phyloP scores from a whole-genome alignment of 1,140 invertebrate genomes.

The Caenorhabditis elegans region DNA sequence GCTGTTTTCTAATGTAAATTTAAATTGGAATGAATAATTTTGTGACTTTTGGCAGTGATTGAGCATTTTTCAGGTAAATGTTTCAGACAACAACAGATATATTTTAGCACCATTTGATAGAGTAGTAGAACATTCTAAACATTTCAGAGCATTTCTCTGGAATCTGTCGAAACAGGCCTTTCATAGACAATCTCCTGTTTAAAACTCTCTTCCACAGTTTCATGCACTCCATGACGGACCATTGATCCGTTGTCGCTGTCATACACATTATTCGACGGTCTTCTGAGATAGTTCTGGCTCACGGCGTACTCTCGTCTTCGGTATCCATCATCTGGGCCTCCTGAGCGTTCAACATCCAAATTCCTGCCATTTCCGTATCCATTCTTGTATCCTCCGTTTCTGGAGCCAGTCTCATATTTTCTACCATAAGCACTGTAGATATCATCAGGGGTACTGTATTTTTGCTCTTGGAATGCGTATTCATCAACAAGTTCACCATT shows the following conservation, averaged over 20 bases:
- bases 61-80: neutral
- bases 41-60: neutral
- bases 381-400: neutral
- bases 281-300: constrained; percentile 5
- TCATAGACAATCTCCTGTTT: constrained; percentile 62
- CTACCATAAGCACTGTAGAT: constrained; percentile 43
- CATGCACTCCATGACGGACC: constrained; percentile 53
- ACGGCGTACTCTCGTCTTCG: neutral
- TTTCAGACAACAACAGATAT: too few species aligned
- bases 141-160: constrained; percentile 45
- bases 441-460: constrained; percentile 48
- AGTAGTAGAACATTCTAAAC: too few species aligned
- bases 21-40: too few species aligned
- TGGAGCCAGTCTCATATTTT: constrained; percentile 26
- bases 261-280: constrained; percentile 23
- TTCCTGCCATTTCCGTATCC: constrained; percentile 34
- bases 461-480: constrained; percentile 28
- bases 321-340: constrained; percentile 11
- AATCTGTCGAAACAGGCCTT: constrained; percentile 45
- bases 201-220: constrained; percentile 63
- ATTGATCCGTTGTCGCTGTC: constrained; percentile 21
- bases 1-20: too few species aligned
- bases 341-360: neutral
- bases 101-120: neutral
- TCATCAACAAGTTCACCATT: constrained; percentile 34